Evolutionary conservation across 1,140 invertebrate species (phyloP).

Genomic region (Drosophila paulistorum): DNA sequence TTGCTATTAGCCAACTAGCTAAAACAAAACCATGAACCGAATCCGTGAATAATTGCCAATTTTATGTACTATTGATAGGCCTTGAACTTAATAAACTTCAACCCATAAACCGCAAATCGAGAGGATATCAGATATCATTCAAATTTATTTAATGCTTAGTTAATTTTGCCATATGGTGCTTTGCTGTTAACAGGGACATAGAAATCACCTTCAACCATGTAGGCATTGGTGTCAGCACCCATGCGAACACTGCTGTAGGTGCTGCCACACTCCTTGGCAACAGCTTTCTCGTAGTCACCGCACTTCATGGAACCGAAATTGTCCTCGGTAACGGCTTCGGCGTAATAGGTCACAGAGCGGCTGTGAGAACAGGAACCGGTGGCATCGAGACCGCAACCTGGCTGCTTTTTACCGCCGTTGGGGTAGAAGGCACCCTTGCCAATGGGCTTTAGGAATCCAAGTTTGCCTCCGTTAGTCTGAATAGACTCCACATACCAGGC

Average conservation of each 20-base stretch:
- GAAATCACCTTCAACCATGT: constrained; percentile 75
- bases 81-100: too few species aligned
- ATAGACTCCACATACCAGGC: constrained; percentile 82
- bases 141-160: constrained; percentile 27
- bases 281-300: constrained; percentile 55
- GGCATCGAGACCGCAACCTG: constrained; percentile 84
- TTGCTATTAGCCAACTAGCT: too few species aligned
- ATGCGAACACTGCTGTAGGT: constrained; percentile 73
- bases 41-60: too few species aligned
- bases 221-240: constrained; percentile 77
- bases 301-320: constrained; percentile 65
- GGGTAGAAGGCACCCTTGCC: constrained; percentile 84
- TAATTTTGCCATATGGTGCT: constrained; percentile 82
- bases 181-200: constrained; percentile 72
- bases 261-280: constrained; percentile 55
- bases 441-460: constrained; percentile 83
- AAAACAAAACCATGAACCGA: too few species aligned
- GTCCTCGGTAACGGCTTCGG: constrained; percentile 80
- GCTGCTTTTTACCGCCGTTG: constrained; percentile 84
- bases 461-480: constrained; percentile 84
- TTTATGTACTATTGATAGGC: too few species aligned
- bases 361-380: constrained; percentile 82
- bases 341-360: constrained; percentile 85
- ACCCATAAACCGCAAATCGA: too few species aligned
- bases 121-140: background rate